phyloP scores from a whole-genome alignment of 1,140 invertebrate species.

The Drosophila kikkawai region DNA sequence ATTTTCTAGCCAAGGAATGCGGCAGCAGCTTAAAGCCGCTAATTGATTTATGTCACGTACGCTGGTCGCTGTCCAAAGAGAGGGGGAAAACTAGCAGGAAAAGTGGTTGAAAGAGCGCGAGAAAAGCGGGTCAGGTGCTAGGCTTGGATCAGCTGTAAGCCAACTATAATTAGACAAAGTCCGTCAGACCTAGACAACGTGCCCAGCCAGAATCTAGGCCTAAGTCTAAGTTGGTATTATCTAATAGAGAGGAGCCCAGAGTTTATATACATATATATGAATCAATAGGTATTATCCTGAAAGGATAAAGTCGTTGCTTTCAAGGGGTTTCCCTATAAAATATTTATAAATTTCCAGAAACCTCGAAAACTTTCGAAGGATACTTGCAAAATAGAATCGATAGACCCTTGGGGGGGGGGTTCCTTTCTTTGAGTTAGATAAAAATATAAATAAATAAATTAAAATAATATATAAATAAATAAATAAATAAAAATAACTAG shows the following conservation, averaged over 20 bases:
- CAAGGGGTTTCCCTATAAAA: background rate
- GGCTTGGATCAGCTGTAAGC: constrained; percentile 27
- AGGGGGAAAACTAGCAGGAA: background rate
- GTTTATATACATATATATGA: background rate
- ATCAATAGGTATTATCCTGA: too few relatives aligned
- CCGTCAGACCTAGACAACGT: constrained; percentile 33
- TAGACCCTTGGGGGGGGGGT: background rate
- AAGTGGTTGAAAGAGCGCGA: background rate
- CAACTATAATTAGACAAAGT: constrained; percentile 62
- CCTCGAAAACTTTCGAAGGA: background rate
- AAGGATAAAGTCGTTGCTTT: background rate
- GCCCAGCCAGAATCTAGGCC: background rate
- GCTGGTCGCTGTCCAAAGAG: background rate
- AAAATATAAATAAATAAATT: background rate
- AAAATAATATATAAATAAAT: too few relatives aligned
- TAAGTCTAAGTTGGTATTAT: background rate
- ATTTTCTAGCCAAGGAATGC: constrained; percentile 31
- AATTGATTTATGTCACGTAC: constrained; percentile 83
- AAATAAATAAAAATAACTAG: too few relatives aligned
- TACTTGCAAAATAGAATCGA: background rate
- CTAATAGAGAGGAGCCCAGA: background rate
- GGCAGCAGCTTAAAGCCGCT: constrained; percentile 72
- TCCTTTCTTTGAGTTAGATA: background rate
- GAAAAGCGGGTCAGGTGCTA: constrained; percentile 19
- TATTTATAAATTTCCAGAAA: constrained; percentile 3